Evolutionary conservation across 2,888 invertebrate genomes (phyloP), one percentile per base, ranked within the genome.

Genomic region (Andrena bucephala): DNA sequence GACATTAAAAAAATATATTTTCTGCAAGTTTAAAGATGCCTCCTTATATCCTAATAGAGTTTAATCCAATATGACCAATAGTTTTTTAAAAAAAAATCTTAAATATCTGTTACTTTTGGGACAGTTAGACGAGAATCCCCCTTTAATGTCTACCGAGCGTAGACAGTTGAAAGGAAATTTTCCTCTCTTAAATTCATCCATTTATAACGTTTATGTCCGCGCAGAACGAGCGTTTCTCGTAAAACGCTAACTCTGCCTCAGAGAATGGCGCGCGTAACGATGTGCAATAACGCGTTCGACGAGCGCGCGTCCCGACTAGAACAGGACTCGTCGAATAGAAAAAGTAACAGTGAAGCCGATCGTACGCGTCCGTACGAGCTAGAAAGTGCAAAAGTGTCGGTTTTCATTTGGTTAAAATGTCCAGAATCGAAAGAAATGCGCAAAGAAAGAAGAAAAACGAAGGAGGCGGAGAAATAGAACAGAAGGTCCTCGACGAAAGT

Each of bases 401-500:
- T 84, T 86, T 81, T 82, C 75, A 74, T 75, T 57, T 27, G 80
- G 42, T 71, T 73, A 79, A 83, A 87, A 85, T 68, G 8, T 20
- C 57, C 66, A n/a, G 63, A 66, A 63, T 42, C 27, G n/a, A 24
- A 42, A 42, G 16, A 42, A 42, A 42, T 0, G 20, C 52, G 27
- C 8, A 13, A 8, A 50, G 27, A 50, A 27, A 6, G 16, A 31
- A 63, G 36, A 24, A 62, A 68, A 50, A 57, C 42, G 42, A 42
- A 42, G 1, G 42, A 16, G 27, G 7, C 4, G 36, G 78, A 88
- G 88, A 92, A 92, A 91, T 90, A 78, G 89, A 86, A 85, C 91
- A 84, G 29, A 29, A 29, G 71, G 74, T 66, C 54, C 50, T 69
- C 83, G 89, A 89, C 88, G 91, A 92, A 92, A 92, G 92, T 91